These are phyloP conservation scores for Mayetiola destructor DNA, from an alignment of 2,888 invertebrate genomes.

Conservation along the genomic window DNA sequence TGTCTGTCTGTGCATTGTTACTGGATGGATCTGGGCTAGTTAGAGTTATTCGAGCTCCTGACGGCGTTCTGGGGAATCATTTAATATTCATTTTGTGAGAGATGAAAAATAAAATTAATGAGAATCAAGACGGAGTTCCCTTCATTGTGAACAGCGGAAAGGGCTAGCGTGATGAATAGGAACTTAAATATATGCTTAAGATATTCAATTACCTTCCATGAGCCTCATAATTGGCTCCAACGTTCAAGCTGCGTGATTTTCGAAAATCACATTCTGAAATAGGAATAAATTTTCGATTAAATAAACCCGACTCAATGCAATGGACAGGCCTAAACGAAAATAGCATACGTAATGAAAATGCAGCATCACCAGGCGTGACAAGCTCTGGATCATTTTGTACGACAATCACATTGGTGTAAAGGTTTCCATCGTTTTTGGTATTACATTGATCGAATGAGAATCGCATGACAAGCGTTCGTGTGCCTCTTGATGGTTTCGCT, in stretches of 20 bases:
- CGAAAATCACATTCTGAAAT: conserved; percentile 51
- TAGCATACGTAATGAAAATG: conserved; percentile 47
- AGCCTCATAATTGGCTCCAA: conserved; percentile 38
- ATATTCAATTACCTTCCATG: conserved; percentile 31
- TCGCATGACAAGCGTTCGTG: conserved; percentile 38
- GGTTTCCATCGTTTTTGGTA: conserved; percentile 39
- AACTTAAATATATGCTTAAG: background rate
- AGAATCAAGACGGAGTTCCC: background rate
- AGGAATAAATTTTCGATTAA: no score
- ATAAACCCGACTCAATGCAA: no score
- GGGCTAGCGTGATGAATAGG: background rate
- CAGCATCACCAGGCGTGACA: conserved; percentile 49
- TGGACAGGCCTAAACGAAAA: no score
- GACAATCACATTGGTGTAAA: conserved; percentile 46
- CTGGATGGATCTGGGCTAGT: conserved; percentile 41
- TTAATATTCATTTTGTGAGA: background rate
- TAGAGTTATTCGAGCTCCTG: conserved; percentile 38
- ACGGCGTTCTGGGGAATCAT: conserved; percentile 25
- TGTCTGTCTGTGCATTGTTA: conserved; percentile 17
- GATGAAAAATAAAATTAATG: background rate
- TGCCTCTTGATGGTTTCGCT: conserved; percentile 31
- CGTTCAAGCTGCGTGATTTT: conserved; percentile 39
- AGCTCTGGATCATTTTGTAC: conserved; percentile 51
- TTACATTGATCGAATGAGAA: conserved; percentile 43
- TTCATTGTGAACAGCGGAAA: background rate